Evolutionary conservation across 2,113 vertebrate genomes (phyloP).

Genomic region (Sapajus apella): DNA sequence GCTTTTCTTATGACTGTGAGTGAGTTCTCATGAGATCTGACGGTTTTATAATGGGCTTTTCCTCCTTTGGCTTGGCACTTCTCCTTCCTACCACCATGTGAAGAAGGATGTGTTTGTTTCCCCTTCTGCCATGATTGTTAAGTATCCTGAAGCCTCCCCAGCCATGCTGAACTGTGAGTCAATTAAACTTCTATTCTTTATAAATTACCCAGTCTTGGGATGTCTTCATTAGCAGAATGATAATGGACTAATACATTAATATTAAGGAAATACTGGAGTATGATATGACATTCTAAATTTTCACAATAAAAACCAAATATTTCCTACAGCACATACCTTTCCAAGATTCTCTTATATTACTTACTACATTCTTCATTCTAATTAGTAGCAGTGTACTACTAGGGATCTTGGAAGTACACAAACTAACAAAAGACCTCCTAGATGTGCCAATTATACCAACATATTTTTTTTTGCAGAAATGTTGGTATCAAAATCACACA

Average conservation of each 20-base stretch:
- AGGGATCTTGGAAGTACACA: background rate
- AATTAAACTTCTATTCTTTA: no score
- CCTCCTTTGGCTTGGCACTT: no score
- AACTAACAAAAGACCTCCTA: background rate
- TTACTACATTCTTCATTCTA: background rate
- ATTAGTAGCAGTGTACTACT: background rate
- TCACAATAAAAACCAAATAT: background rate
- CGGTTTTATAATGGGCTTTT: no score
- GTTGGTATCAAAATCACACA: background rate
- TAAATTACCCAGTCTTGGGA: no score
- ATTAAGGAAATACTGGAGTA: background rate
- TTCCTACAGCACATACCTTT: background rate
- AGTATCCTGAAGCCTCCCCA: no score
- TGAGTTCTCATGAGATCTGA: no score
- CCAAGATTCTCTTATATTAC: background rate
- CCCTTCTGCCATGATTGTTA: no score
- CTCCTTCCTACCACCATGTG: no score
- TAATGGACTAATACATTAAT: background rate
- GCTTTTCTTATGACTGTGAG: no score
- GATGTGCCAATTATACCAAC: background rate
- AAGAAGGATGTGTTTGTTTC: no score
- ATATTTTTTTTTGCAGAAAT: background rate
- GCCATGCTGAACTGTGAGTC: no score
- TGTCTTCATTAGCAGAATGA: no score
- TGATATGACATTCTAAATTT: background rate